These are phyloP conservation scores for Watsonalla cultraria DNA, from an alignment of 2,888 invertebrate genomes.

Conservation along the genomic window DNA sequence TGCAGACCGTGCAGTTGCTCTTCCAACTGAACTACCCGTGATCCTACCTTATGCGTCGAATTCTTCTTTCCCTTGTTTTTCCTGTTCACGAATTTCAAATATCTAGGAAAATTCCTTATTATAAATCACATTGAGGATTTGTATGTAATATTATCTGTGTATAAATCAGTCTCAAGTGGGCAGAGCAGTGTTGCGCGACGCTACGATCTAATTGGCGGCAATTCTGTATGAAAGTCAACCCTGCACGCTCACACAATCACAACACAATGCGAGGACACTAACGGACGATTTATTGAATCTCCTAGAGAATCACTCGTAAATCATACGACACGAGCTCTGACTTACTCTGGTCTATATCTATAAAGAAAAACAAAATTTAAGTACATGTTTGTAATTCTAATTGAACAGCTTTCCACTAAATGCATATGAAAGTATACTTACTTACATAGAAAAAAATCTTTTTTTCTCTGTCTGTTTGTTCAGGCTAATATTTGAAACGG, in stretches of 20 bases:
- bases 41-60: too few species aligned
- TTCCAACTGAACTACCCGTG: too few species aligned
- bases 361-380: too few species aligned
- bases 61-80: too few species aligned
- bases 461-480: too few species aligned
- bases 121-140: neutral
- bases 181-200: constrained; percentile 24
- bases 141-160: neutral
- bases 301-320: constrained; percentile 48
- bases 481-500: too few species aligned
- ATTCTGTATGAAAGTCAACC: constrained; percentile 37
- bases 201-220: constrained; percentile 34
- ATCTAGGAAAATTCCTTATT: too few species aligned
- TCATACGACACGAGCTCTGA: constrained; percentile 37
- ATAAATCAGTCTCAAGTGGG: neutral
- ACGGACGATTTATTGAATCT: constrained; percentile 55
- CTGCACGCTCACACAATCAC: constrained; percentile 27
- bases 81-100: too few species aligned
- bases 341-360: constrained; percentile 10
- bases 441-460: constrained; percentile 24
- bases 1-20: too few species aligned
- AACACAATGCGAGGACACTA: constrained; percentile 36
- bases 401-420: too few species aligned
- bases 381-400: too few species aligned
- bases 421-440: constrained; percentile 23